phyloP scores from a whole-genome alignment of 2,797 vertebrate species.

The Urophycis tenuis region DNA sequence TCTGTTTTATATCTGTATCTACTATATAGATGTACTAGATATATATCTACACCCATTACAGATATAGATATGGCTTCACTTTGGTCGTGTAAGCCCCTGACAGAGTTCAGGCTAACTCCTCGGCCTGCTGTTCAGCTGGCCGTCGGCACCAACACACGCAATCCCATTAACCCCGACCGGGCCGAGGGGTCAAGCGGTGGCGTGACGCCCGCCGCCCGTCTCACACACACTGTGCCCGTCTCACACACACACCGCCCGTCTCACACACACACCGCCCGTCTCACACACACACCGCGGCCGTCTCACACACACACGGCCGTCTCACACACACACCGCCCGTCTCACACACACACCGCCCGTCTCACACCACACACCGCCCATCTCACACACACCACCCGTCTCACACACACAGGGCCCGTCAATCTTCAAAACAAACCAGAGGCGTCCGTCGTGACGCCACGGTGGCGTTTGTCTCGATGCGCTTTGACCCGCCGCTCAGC shows the following conservation, averaged over 20 bases:
- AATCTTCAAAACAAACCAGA: too few species aligned
- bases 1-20: too few species aligned
- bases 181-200: slow-evolving; percentile 32
- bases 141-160: slow-evolving; percentile 58
- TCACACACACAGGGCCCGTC: slow-evolving; percentile 19
- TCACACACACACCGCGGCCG: too few species aligned
- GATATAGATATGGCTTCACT: too few species aligned
- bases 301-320: slow-evolving; percentile 30
- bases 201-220: too few species aligned
- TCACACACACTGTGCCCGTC: slow-evolving; percentile 30
- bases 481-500: background rate
- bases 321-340: slow-evolving; percentile 19
- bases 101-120: slow-evolving; percentile 53
- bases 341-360: too few species aligned
- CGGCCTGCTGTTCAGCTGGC: slow-evolving; percentile 52
- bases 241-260: slow-evolving; percentile 20
- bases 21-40: too few species aligned
- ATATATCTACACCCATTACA: too few species aligned
- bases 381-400: slow-evolving; percentile 28
- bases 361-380: too few species aligned
- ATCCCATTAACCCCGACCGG: slow-evolving; percentile 57
- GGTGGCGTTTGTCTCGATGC: slow-evolving; percentile 18
- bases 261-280: too few species aligned
- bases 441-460: background rate
- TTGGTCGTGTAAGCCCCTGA: slow-evolving; percentile 59